These are phyloP conservation scores for Ferdinandea cuprea DNA, from an alignment of 2,888 invertebrate genomes.

Conservation along the genomic window DNA sequence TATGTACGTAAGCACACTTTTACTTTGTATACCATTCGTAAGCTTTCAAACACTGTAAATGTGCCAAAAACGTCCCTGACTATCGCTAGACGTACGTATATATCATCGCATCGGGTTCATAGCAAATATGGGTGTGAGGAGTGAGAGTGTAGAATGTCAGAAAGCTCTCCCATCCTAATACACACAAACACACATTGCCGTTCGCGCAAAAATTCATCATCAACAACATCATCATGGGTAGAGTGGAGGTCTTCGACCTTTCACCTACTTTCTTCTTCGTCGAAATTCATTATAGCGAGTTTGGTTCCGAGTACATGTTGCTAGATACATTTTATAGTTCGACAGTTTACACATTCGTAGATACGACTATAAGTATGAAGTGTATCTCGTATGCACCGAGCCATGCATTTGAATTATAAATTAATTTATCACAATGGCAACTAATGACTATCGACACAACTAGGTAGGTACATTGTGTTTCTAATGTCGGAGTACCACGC, in stretches of 20 bases:
- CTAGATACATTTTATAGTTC: constrained; percentile 50
- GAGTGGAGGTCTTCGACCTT: constrained; percentile 64
- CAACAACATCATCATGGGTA: constrained; percentile 50
- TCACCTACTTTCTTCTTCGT: constrained; percentile 72
- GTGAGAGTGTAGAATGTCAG: constrained; percentile 24
- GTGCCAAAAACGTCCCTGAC: constrained; percentile 22
- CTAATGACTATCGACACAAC: constrained; percentile 42
- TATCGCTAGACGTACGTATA: not conserved
- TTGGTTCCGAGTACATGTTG: constrained; percentile 53
- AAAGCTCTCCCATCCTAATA: constrained; percentile 43
- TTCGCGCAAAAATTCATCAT: constrained; percentile 47
- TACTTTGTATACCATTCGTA: not conserved
- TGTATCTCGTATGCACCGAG: not conserved
- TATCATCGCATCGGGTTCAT: not conserved
- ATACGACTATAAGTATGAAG: constrained; percentile 7
- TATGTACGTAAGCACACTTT: constrained; percentile 8
- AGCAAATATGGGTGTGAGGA: constrained; percentile 12
- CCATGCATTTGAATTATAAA: constrained; percentile 53
- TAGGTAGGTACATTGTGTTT: constrained; percentile 20
- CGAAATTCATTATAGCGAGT: constrained; percentile 45
- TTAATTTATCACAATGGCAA: constrained; percentile 53
- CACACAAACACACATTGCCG: constrained; percentile 25
- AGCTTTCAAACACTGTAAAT: constrained; percentile 34
- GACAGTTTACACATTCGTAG: constrained; percentile 2
- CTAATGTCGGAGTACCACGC: not conserved